Evolutionary conservation across 2,113 vertebrate species (phyloP), one percentile per base, ranked within the genome.

Genomic region (Crypturellus undulatus): DNA sequence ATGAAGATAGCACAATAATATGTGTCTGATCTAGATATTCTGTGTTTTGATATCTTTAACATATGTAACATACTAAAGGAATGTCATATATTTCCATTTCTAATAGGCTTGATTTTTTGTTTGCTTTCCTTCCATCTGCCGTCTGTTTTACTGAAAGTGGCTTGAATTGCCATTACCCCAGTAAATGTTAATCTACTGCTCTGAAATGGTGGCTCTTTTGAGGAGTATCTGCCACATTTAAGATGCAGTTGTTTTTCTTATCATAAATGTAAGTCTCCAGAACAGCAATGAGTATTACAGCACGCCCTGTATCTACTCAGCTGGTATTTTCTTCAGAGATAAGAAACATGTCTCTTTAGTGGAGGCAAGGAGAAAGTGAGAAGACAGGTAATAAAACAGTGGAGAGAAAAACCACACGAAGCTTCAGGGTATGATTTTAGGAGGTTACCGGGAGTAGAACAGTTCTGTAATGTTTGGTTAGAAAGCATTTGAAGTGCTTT

Each of bases 401-500:
- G 30, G 69, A 83, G 83, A 84, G 42, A 83, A 42, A 62, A 47
- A 18, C 36, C 0, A 34, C 28, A 43, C 94, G 84, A 38, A 85
- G 59, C 94, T 91, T 94, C 36, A 88, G 92, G 76, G 28, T 95
- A 72, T 95, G 56, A 76, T 73, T 94, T 95, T 93, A 87, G 62
- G 82, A 95, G 88, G 73, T 96, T 97, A 95, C 95, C 36, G 68
- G 47, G 71, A 80, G 94, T 94, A 94, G 79, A 96, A 95, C 65
- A 90, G 36, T 93, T 95, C 72, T 58, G 65, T 90, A 96, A 45
- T 1, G 1, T 95, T 97, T 91, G 56, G 38, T 90, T 92, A 84
- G 78, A 95, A 98, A 96, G 56, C 43, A 84, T 96, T 96, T 95
- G 64, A 97, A 94, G 47, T 91, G 59, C 78, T 85, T 89, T 95